These are phyloP conservation scores for Paramuricea clavata DNA, from an alignment of 92 coral and sea anemone genomes.

Conservation along the genomic window DNA sequence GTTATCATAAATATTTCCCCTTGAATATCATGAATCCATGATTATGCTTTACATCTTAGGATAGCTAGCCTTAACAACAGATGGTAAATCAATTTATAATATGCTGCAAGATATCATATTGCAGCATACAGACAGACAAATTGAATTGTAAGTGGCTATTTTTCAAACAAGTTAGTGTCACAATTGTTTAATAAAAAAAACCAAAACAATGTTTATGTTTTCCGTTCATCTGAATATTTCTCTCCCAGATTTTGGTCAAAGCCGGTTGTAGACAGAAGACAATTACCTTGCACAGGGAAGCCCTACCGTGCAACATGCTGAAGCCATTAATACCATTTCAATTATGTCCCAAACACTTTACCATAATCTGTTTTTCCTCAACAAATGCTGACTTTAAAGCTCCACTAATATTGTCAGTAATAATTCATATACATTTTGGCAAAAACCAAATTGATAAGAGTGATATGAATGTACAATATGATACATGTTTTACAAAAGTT, in stretches of 20 bases:
- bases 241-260: neutral
- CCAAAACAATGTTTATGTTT: neutral
- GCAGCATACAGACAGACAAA: conserved; percentile 3
- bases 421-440: no score
- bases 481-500: neutral
- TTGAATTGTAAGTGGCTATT: neutral
- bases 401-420: neutral
- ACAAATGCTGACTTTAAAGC: neutral
- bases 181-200: neutral
- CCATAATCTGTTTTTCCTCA: neutral
- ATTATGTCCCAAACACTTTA: conserved; percentile 10
- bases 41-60: neutral
- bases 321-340: conserved; percentile 38
- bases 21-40: neutral
- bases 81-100: conserved; percentile 28
- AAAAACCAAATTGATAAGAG: no score
- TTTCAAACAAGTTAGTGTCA: neutral
- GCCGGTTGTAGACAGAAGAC: neutral
- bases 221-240: neutral
- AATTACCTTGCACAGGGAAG: neutral
- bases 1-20: neutral
- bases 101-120: conserved; percentile 24
- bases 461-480: no score
- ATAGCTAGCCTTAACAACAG: conserved; percentile 1
- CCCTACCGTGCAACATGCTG: conserved; percentile 41